These are phyloP conservation scores for Cnemophilus loriae DNA, from an alignment of 2,113 vertebrate genomes.

Conservation along the genomic window DNA sequence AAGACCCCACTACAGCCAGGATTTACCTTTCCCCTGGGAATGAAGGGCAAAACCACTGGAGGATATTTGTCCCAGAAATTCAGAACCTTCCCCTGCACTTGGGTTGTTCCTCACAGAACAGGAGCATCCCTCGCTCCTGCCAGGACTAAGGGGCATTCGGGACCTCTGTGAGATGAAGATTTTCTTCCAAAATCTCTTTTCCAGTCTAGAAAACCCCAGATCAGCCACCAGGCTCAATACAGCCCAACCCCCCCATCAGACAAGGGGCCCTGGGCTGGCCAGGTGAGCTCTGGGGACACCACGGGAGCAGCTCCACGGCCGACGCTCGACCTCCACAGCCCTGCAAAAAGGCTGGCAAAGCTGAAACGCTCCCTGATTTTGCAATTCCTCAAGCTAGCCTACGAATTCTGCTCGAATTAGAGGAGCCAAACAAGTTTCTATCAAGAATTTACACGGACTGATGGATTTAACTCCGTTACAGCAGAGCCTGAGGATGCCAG, in stretches of 20 bases:
- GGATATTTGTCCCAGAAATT: background rate
- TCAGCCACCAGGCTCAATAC: background rate
- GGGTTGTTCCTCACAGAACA: background rate
- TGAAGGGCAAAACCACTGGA: background rate
- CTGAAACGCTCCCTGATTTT: accelerated
- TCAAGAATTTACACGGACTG: accelerated
- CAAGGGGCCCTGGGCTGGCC: no score
- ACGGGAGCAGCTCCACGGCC: background rate
- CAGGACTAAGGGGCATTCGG: background rate
- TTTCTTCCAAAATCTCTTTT: background rate
- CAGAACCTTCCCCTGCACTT: background rate
- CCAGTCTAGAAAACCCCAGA: background rate
- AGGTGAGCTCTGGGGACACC: background rate
- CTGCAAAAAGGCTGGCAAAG: background rate
- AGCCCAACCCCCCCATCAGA: accelerated
- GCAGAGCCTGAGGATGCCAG: background rate
- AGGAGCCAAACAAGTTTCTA: accelerated
- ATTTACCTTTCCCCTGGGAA: background rate
- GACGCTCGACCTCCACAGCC: background rate
- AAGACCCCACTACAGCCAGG: background rate
- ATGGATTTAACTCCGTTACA: background rate
- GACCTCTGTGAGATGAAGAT: background rate
- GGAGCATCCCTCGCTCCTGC: accelerated
- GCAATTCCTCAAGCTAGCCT: background rate
- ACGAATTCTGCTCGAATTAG: background rate